Conservation (phyloP, 2,888 invertebrate species). For the Troglohyphantes excavatus region DNA sequence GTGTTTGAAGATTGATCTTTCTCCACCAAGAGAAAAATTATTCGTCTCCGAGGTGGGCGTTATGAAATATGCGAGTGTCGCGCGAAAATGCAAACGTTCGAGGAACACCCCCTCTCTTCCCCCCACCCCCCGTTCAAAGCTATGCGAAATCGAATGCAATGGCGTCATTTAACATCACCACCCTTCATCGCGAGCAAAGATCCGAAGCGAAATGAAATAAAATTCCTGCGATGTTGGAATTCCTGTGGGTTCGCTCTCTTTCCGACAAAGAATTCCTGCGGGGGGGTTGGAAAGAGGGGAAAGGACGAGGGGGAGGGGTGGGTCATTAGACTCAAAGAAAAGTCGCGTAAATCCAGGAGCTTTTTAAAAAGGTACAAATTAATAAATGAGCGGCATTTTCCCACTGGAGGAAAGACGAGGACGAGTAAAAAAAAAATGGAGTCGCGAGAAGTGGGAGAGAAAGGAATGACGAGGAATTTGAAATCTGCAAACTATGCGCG, state of each 20-base stretch:
- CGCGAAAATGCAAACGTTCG: not conserved
- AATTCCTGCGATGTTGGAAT: slow-evolving; percentile 54
- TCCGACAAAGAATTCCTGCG: not conserved
- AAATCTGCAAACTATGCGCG: slow-evolving; percentile 73
- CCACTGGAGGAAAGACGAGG: not conserved
- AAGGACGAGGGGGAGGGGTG: too few species aligned
- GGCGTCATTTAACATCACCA: slow-evolving; percentile 35
- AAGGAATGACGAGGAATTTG: slow-evolving; percentile 65
- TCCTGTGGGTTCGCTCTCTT: slow-evolving; percentile 38
- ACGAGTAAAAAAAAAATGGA: not conserved
- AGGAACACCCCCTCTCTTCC: not conserved
- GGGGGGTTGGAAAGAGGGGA: slow-evolving; percentile 17
- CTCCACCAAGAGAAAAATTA: too few species aligned
- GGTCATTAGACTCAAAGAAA: slow-evolving; percentile 73
- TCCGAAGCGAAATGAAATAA: slow-evolving; percentile 71
- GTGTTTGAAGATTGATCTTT: too few species aligned
- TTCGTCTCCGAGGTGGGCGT: too few species aligned
- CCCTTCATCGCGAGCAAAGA: slow-evolving; percentile 33
- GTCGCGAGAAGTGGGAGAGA: not conserved
- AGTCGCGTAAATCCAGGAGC: slow-evolving; percentile 66
- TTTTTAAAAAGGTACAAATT: slow-evolving; percentile 78
- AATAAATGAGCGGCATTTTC: slow-evolving; percentile 66
- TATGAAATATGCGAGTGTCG: too few species aligned
- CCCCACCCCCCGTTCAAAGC: slow-evolving; percentile 2
- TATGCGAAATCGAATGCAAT: slow-evolving; percentile 56